These are phyloP conservation scores for Atherinomorus stipes DNA, from an alignment of 2,113 vertebrate genomes.

Conservation along the genomic window DNA sequence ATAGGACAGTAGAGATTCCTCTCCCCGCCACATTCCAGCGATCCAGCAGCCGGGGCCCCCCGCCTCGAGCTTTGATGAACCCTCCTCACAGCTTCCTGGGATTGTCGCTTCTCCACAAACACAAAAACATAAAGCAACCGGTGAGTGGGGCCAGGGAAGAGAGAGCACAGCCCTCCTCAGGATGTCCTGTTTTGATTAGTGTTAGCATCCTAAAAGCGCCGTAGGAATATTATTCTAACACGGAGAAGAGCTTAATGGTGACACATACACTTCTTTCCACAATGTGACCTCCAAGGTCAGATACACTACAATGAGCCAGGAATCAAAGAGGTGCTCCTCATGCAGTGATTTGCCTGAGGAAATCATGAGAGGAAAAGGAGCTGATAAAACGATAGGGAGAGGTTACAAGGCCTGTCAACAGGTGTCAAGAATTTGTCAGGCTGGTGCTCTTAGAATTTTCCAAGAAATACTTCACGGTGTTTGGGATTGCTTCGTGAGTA, in stretches of 20 bases:
- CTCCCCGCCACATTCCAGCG: slow-evolving; percentile 92
- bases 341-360: slow-evolving; percentile 61
- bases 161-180: slow-evolving; percentile 88
- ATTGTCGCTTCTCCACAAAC: slow-evolving; percentile 96
- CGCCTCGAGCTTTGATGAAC: slow-evolving; percentile 96
- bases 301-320: slow-evolving; percentile 69
- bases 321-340: slow-evolving; percentile 79
- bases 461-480: slow-evolving; percentile 9
- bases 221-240: slow-evolving; percentile 98
- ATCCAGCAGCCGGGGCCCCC: slow-evolving; percentile 87
- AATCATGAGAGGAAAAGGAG: slow-evolving; percentile 71
- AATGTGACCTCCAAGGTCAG: slow-evolving; percentile 69
- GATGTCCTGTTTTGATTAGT: slow-evolving; percentile 99
- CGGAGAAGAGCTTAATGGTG: slow-evolving; percentile 78
- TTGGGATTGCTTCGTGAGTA: not conserved
- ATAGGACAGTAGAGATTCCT: slow-evolving; percentile 99
- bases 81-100: slow-evolving; percentile 97
- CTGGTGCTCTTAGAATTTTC: slow-evolving; percentile 17
- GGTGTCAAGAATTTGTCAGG: slow-evolving; percentile 55
- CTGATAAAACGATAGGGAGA: slow-evolving; percentile 58
- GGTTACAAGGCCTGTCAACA: slow-evolving; percentile 56
- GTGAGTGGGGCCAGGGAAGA: slow-evolving; percentile 71
- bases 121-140: slow-evolving; percentile 79
- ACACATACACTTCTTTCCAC: slow-evolving; percentile 78
- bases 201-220: slow-evolving; percentile 94